These are phyloP conservation scores for Danaus plexippus DNA, from an alignment of 1,140 invertebrate species.

Conservation along the genomic window DNA sequence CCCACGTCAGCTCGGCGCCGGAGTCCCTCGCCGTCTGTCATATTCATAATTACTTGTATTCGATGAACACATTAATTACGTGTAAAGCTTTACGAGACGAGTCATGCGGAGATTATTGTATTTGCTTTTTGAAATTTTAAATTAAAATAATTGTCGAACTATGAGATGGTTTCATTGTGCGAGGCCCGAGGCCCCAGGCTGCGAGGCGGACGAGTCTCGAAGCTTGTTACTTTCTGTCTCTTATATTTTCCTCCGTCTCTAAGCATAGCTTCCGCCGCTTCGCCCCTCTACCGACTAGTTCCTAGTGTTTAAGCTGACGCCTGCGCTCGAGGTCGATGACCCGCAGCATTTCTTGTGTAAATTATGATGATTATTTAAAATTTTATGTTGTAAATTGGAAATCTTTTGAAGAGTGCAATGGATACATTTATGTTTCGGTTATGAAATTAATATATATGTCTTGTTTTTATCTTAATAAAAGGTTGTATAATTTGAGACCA, in stretches of 20 bases:
- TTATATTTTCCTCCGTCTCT: not conserved
- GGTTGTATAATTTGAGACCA: too few species aligned
- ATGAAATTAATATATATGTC: too few species aligned
- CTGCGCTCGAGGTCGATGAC: too few species aligned
- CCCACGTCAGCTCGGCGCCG: constrained; percentile 30
- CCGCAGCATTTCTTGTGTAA: too few species aligned
- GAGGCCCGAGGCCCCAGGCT: not conserved
- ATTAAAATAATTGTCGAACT: constrained; percentile 68
- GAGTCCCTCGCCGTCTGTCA: constrained; percentile 56
- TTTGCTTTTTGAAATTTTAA: constrained; percentile 70
- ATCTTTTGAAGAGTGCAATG: too few species aligned
- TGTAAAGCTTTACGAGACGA: constrained; percentile 70
- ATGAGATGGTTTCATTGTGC: constrained; percentile 31
- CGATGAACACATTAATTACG: constrained; percentile 53
- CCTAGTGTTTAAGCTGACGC: too few species aligned
- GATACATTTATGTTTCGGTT: too few species aligned
- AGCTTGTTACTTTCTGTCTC: not conserved
- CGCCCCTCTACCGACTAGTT: too few species aligned
- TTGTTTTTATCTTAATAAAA: too few species aligned
- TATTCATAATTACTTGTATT: constrained; percentile 60
- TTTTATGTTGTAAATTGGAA: too few species aligned
- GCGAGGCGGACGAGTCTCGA: too few species aligned
- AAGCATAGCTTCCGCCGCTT: not conserved
- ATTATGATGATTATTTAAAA: too few species aligned
- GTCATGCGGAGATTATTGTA: constrained; percentile 68